A percentile compares a stretch with the other conserved stretches of the same genome.
These are phyloP conservation scores for Fundulus diaphanus DNA, from an alignment of 2,797 vertebrate genomes.

Conservation along the genomic window DNA sequence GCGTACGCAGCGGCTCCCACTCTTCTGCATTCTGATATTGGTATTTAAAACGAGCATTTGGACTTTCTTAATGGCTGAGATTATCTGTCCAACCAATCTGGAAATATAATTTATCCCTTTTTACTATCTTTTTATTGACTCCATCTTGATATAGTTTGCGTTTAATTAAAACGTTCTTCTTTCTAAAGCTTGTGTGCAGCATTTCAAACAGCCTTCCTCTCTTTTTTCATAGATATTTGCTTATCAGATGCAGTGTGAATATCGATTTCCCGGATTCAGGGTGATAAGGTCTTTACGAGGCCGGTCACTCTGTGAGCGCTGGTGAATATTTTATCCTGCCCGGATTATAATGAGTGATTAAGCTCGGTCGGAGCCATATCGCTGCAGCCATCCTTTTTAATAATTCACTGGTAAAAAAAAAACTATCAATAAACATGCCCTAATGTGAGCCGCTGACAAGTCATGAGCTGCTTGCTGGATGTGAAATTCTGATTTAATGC, in stretches of 20 bases:
- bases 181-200: background rate
- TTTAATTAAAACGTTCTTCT: background rate
- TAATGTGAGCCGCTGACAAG: slow-evolving; percentile 23
- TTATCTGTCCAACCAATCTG: slow-evolving; percentile 6
- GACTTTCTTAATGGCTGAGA: slow-evolving; percentile 15
- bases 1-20: slow-evolving; percentile 2
- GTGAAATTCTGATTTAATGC: slow-evolving; percentile 40
- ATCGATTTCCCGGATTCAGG: slow-evolving; percentile 66
- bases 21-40: slow-evolving; percentile 1
- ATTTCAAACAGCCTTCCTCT: slow-evolving; percentile 16
- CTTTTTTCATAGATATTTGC: slow-evolving; percentile 47
- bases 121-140: slow-evolving; percentile 8
- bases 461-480: slow-evolving; percentile 25
- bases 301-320: slow-evolving; percentile 32
- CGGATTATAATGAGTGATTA: slow-evolving; percentile 73
- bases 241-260: slow-evolving; percentile 70
- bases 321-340: slow-evolving; percentile 64
- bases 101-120: slow-evolving; percentile 4
- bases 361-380: slow-evolving; percentile 54
- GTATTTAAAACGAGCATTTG: slow-evolving; percentile 13
- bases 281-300: slow-evolving; percentile 69
- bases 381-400: slow-evolving; percentile 43
- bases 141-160: slow-evolving; percentile 4
- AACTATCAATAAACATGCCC: slow-evolving; percentile 53
- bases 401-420: slow-evolving; percentile 57